phyloP scores from a whole-genome alignment of 2,113 vertebrate species.

The Chaetorhynchus papuensis region DNA sequence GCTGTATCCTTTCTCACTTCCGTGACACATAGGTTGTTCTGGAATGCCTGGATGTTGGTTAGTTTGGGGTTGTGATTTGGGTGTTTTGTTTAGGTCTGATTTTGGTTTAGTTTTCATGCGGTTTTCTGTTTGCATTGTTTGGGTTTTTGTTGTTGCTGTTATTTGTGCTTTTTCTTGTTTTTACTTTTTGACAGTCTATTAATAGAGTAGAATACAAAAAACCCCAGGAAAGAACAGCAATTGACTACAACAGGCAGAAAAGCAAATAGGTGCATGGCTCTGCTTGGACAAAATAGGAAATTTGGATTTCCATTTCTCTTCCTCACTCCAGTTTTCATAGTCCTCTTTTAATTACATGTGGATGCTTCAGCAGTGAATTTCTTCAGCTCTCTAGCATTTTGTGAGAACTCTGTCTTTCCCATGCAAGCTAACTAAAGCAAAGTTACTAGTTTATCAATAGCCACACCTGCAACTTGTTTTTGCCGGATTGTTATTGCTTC shows the following conservation, averaged over 20 bases:
- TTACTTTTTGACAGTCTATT: neutral
- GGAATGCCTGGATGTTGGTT: neutral
- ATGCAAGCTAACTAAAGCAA: too few relatives aligned
- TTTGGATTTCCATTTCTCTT: neutral
- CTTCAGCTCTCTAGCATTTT: too few relatives aligned
- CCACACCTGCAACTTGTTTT: too few relatives aligned
- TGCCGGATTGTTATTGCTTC: too few relatives aligned
- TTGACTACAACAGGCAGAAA: neutral
- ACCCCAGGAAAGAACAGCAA: fast-evolving
- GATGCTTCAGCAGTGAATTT: too few relatives aligned
- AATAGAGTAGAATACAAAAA: neutral
- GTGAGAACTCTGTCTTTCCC: too few relatives aligned
- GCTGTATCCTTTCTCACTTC: neutral
- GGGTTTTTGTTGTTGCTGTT: neutral
- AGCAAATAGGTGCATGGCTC: neutral
- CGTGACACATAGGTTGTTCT: neutral
- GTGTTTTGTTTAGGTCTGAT: neutral
- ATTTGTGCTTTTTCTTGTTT: neutral
- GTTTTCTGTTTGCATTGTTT: neutral
- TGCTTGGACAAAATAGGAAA: neutral
- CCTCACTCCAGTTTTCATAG: neutral
- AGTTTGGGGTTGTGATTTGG: neutral
- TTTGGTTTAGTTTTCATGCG: neutral
- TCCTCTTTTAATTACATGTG: neutral
- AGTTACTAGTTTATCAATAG: too few relatives aligned